These are phyloP conservation scores for Thermophis baileyi DNA, from an alignment of 2,113 vertebrate genomes.

Conservation along the genomic window DNA sequence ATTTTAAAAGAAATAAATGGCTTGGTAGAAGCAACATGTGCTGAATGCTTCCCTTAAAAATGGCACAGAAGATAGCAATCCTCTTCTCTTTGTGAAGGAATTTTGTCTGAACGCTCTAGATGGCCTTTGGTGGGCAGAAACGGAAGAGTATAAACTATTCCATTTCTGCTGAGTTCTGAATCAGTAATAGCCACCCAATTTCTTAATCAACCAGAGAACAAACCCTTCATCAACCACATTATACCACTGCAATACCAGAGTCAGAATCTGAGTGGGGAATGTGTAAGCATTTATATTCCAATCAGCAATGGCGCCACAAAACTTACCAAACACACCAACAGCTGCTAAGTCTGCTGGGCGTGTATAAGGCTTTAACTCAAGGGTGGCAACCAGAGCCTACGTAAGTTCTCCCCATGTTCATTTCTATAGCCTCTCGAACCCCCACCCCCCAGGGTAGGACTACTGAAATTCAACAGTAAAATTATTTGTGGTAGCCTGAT, in stretches of 20 bases:
- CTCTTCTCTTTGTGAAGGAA: background rate
- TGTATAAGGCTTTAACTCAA: background rate
- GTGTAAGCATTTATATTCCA: background rate
- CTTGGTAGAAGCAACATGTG: background rate
- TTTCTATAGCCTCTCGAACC: background rate
- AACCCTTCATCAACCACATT: background rate
- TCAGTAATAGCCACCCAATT: background rate
- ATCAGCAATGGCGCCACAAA: background rate
- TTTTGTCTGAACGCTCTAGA: background rate
- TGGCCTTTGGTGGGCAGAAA: background rate
- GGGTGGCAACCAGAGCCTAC: background rate
- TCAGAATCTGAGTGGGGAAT: background rate
- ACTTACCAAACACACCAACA: background rate
- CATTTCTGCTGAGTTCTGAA: background rate
- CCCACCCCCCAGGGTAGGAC: background rate
- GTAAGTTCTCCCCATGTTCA: background rate
- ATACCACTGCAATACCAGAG: background rate
- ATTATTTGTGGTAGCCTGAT: background rate
- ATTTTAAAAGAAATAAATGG: background rate
- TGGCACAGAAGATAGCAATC: background rate
- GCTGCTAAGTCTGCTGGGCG: background rate
- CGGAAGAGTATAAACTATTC: background rate
- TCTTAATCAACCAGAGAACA: background rate
- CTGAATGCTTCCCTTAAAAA: background rate
- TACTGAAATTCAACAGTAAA: background rate